A percentile compares a stretch with the other conserved stretches of the same genome.
phyloP scores from a whole-genome alignment of 64 coral and sea anemone species.

The Stichodactyla mertensii region DNA sequence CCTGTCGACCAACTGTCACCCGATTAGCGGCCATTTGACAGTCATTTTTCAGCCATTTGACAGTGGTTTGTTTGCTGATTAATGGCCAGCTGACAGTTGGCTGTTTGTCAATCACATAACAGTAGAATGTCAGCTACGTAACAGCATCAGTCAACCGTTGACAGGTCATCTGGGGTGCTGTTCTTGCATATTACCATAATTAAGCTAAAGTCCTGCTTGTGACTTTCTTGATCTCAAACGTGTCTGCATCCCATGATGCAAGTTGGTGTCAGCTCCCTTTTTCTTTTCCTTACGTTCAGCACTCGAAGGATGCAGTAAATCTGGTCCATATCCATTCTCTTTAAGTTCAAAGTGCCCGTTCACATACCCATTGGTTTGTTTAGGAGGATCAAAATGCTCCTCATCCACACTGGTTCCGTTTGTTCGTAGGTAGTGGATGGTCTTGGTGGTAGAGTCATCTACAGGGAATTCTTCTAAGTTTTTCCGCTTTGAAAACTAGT shows the following conservation, averaged over 20 bases:
- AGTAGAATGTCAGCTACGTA: too few relatives aligned
- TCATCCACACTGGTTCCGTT: slow-evolving; percentile 32
- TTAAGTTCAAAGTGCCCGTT: not conserved
- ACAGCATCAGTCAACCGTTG: too few relatives aligned
- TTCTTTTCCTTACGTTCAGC: not conserved
- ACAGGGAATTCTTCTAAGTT: slow-evolving; percentile 48
- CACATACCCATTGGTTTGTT: slow-evolving; percentile 9
- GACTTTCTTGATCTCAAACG: slow-evolving; percentile 46
- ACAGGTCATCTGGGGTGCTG: too few relatives aligned
- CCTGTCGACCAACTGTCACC: too few relatives aligned
- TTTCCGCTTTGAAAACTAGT: slow-evolving; percentile 8
- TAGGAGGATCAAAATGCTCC: not conserved
- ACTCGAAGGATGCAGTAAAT: not conserved
- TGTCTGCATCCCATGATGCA: not conserved
- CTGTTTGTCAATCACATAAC: too few relatives aligned
- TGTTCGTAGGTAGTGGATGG: slow-evolving; percentile 46
- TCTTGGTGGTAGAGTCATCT: slow-evolving; percentile 51
- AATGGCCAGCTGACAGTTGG: too few relatives aligned
- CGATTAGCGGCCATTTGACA: too few relatives aligned
- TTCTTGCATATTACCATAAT: not conserved
- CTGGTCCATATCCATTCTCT: not conserved
- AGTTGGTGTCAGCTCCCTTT: not conserved
- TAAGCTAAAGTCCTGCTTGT: slow-evolving; percentile 41
- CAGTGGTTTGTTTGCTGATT: too few relatives aligned
- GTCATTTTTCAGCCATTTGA: too few relatives aligned